phyloP scores from a whole-genome alignment of 2,888 invertebrate genomes.

The Dilophus febrilis region DNA sequence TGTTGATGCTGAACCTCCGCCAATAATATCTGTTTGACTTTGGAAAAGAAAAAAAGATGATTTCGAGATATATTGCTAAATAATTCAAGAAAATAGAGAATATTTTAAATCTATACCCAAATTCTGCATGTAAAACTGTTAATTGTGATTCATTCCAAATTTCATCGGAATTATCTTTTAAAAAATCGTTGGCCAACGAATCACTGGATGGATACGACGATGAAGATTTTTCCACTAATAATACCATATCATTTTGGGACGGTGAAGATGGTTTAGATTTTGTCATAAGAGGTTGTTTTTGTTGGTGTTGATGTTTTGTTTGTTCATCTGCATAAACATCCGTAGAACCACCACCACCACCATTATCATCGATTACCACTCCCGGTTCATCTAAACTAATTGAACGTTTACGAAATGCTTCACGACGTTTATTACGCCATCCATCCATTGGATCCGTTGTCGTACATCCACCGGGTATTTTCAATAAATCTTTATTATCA shows the following conservation, averaged over 20 bases:
- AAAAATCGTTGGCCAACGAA: slow-evolving; percentile 61
- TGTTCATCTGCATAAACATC: slow-evolving; percentile 18
- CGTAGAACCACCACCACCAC: slow-evolving; percentile 12
- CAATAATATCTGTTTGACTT: slow-evolving; percentile 33
- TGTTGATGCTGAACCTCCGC: slow-evolving; percentile 31
- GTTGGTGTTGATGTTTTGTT: slow-evolving; percentile 19
- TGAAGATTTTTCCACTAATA: slow-evolving; percentile 31
- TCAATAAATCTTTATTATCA: slow-evolving; percentile 11
- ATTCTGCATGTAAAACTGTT: slow-evolving; percentile 61
- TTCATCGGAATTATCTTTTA: slow-evolving; percentile 68
- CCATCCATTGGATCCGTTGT: slow-evolving; percentile 10
- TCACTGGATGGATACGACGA: slow-evolving; percentile 68
- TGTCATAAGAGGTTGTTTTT: too few species aligned
- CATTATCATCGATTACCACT: slow-evolving; percentile 22
- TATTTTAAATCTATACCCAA: slow-evolving; percentile 23
- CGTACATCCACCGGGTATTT: slow-evolving; percentile 18
- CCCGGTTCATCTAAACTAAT: slow-evolving; percentile 50
- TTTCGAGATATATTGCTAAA: neutral
- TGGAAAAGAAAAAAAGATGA: slow-evolving; percentile 11
- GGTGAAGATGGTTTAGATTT: slow-evolving; percentile 37
- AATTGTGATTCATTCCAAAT: slow-evolving; percentile 83
- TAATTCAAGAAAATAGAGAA: too few species aligned
- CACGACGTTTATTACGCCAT: slow-evolving; percentile 37
- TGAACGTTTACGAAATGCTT: slow-evolving; percentile 56
- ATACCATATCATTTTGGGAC: slow-evolving; percentile 39